A percentile compares a stretch with the other conserved stretches of the same genome.
Conservation (phyloP, 2,888 invertebrate species). For the Conops quadrifasciatus region DNA sequence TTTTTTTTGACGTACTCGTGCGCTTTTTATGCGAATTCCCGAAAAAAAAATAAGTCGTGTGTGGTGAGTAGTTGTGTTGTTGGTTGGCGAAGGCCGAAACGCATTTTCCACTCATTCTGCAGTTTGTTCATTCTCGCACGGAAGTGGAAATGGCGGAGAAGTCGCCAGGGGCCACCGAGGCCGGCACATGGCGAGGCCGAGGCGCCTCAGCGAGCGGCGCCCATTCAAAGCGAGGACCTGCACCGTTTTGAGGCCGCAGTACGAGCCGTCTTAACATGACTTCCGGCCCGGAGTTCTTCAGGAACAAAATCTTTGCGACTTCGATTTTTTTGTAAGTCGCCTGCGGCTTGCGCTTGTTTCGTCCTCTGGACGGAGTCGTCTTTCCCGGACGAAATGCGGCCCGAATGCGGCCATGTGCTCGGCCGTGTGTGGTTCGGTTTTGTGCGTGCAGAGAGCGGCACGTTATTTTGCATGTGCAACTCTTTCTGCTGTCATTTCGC, state of each 20-base stretch:
- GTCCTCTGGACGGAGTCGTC: neutral
- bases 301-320: no score
- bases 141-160: conserved; percentile 14
- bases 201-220: neutral
- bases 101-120: conserved; percentile 5
- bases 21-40: conserved; percentile 21
- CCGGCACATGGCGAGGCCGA: neutral
- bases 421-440: conserved; percentile 51
- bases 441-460: conserved; percentile 48
- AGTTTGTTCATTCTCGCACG: neutral
- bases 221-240: neutral
- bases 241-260: neutral
- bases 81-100: conserved; percentile 19
- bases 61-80: conserved; percentile 11
- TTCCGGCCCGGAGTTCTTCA: no score
- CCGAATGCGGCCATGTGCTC: conserved; percentile 39
- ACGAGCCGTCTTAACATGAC: no score
- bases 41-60: conserved; percentile 17
- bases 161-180: neutral
- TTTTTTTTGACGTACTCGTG: conserved; percentile 29
- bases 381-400: neutral
- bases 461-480: conserved; percentile 41
- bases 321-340: no score
- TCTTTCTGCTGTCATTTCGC: conserved; percentile 58
- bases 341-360: no score